These are phyloP conservation scores for Hippolais icterina DNA, from an alignment of 2,113 vertebrate genomes.

Conservation along the genomic window DNA sequence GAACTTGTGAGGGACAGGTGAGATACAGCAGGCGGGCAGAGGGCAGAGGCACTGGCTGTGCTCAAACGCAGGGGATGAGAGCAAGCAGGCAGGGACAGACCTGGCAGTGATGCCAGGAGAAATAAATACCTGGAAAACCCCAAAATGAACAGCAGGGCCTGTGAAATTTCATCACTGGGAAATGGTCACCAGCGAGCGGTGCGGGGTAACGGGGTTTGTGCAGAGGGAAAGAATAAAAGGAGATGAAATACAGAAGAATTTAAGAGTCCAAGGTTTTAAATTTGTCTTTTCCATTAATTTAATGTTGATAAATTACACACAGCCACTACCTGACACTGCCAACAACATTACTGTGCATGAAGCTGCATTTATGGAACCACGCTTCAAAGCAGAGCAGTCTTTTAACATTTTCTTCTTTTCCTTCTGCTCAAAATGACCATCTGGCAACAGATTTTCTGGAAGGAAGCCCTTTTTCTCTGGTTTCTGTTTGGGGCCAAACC, in stretches of 20 bases:
- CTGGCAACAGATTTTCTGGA: slow-evolving; percentile 19
- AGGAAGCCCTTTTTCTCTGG: neutral
- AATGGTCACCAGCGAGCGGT: fast-evolving
- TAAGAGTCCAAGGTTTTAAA: neutral
- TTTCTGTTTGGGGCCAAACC: slow-evolving; percentile 25
- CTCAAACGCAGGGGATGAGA: neutral
- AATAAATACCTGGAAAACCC: neutral
- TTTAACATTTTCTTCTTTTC: slow-evolving; percentile 42
- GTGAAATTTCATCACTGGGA: neutral
- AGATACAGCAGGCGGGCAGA: slow-evolving; percentile 57
- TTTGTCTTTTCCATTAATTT: neutral
- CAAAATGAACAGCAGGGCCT: neutral
- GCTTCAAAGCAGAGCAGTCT: neutral
- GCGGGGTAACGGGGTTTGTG: neutral
- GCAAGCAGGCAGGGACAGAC: neutral
- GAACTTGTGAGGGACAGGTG: slow-evolving; percentile 66
- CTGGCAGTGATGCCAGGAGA: neutral
- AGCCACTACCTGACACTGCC: neutral
- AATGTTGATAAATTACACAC: neutral
- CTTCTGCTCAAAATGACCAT: slow-evolving; percentile 47
- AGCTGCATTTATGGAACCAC: neutral
- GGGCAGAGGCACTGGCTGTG: slow-evolving; percentile 4
- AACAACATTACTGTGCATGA: neutral
- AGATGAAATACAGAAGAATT: neutral
- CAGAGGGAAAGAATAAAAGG: neutral